These are phyloP conservation scores for Actias luna DNA, from an alignment of 2,888 invertebrate species.

Conservation along the genomic window DNA sequence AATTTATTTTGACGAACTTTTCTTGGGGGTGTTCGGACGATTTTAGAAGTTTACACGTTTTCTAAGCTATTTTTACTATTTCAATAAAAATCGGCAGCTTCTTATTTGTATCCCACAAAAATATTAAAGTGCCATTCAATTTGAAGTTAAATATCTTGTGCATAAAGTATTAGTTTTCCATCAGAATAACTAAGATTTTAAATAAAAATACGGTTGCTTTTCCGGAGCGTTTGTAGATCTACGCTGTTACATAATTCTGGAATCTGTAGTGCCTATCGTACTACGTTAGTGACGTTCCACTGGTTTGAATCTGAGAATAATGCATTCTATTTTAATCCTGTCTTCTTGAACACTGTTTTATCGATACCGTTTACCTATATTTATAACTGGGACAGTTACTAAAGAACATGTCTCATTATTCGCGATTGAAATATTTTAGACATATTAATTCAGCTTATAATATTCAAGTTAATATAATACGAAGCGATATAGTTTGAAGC, in stretches of 20 bases:
- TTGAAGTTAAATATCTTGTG: background rate
- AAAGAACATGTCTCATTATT: background rate
- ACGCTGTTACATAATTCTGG: background rate
- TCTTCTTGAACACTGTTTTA: slow-evolving; percentile 21
- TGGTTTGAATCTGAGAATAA: slow-evolving; percentile 21
- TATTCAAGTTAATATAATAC: too few species aligned
- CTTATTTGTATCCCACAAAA: too few species aligned
- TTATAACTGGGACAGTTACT: background rate
- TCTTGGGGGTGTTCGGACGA: too few species aligned
- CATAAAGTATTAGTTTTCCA: background rate
- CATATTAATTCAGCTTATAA: background rate
- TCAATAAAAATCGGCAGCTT: too few species aligned
- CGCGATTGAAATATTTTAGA: background rate
- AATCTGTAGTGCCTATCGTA: slow-evolving; percentile 13
- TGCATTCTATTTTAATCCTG: slow-evolving; percentile 25
- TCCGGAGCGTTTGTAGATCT: background rate
- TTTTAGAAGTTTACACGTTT: too few species aligned
- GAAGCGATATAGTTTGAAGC: too few species aligned
- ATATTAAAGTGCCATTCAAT: too few species aligned
- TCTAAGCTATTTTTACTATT: too few species aligned
- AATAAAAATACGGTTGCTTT: slow-evolving; percentile 3
- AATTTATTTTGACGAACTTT: too few species aligned
- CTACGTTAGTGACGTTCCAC: slow-evolving; percentile 10
- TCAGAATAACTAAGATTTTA: background rate
- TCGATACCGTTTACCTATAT: slow-evolving; percentile 19